phyloP scores from a whole-genome alignment of 1,140 invertebrate genomes.

The Habropoda laboriosa region DNA sequence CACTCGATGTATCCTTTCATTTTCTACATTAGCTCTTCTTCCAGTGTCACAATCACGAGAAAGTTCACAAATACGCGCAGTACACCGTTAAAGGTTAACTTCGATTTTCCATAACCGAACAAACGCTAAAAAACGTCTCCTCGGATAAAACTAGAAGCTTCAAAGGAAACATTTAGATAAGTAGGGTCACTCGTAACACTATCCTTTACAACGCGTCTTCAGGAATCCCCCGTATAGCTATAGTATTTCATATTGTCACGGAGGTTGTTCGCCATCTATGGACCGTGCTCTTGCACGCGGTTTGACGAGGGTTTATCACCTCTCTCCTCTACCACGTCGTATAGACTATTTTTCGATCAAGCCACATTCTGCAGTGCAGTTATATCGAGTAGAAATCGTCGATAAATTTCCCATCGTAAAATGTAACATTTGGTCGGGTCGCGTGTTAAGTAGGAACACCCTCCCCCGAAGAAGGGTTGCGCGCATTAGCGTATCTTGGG shows the following conservation, averaged over 20 bases:
- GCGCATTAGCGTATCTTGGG: background rate
- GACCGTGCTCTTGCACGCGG: background rate
- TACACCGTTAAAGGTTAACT: no score
- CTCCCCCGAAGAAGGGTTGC: background rate
- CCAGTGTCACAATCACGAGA: no score
- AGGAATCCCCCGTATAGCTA: background rate
- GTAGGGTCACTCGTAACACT: background rate
- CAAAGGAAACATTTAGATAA: background rate
- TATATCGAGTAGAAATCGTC: background rate
- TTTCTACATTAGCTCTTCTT: no score
- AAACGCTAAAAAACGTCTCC: no score
- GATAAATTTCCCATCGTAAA: conserved; percentile 22
- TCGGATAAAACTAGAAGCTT: no score
- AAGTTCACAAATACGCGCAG: no score
- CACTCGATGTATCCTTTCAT: no score
- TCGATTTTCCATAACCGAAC: no score
- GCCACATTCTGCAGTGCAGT: background rate
- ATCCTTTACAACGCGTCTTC: conserved; percentile 1
- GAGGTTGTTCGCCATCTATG: background rate
- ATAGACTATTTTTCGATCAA: conserved; percentile 1
- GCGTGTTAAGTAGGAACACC: background rate
- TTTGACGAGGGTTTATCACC: background rate
- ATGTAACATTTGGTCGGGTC: background rate
- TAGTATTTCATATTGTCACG: background rate
- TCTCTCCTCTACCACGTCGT: background rate